phyloP scores from a whole-genome alignment of 2,113 vertebrate species.

The Rhizomys pruinosus region DNA sequence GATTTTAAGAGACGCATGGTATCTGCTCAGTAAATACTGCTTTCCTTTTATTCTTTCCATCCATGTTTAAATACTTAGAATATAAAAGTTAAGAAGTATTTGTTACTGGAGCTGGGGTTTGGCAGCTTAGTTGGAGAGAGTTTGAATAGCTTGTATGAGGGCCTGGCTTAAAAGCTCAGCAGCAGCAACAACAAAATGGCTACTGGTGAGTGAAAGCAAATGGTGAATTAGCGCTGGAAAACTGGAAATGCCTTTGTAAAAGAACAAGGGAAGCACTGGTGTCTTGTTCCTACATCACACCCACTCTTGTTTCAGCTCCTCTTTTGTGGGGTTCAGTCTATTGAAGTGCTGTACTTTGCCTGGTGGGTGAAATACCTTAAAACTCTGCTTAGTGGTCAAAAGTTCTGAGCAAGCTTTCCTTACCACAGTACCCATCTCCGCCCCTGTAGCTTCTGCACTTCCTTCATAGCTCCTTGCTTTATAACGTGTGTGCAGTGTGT shows the following conservation, averaged over 20 bases:
- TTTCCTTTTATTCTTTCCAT: neutral
- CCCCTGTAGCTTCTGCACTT: neutral
- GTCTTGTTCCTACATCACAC: neutral
- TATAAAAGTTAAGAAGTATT: neutral
- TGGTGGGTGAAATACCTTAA: neutral
- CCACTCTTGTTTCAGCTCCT: neutral
- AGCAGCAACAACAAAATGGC: neutral
- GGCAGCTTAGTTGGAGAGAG: neutral
- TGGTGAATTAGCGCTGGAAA: neutral
- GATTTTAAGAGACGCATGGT: neutral
- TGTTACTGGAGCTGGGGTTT: neutral
- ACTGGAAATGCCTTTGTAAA: neutral
- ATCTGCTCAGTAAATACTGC: neutral
- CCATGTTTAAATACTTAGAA: neutral
- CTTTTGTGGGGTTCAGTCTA: accelerated
- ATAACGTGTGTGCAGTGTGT: neutral
- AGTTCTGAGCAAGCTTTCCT: neutral
- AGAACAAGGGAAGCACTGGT: neutral
- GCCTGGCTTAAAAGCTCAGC: neutral
- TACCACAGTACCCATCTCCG: neutral
- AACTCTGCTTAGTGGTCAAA: neutral
- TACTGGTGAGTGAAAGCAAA: neutral
- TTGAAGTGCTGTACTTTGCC: accelerated
- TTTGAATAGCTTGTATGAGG: neutral
- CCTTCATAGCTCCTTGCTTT: neutral